A percentile compares a stretch with the other conserved stretches of the same genome.
Evolutionary conservation across 2,888 invertebrate genomes (phyloP).

Genomic region (Argyra leucocephala): DNA sequence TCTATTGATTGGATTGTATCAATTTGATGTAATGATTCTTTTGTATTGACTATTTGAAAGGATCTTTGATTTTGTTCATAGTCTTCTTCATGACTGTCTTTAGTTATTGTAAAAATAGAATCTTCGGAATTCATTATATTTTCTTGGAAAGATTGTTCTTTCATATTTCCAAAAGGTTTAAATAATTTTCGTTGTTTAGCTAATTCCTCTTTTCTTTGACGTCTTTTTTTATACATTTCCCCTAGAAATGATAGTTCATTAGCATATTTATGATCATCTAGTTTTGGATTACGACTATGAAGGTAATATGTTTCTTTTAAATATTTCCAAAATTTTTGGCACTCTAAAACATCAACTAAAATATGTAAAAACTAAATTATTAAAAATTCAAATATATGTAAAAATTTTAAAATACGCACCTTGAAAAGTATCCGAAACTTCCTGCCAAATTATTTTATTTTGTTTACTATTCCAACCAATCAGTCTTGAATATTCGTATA

Average conservation of each 20-base stretch:
- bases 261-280: constrained; percentile 3
- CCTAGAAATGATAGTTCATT: not conserved
- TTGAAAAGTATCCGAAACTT: not conserved
- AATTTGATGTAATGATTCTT: too few species aligned
- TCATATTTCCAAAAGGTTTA: not conserved
- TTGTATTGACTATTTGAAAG: too few species aligned
- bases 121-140: not conserved
- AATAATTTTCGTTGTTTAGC: not conserved
- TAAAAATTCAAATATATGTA: not conserved
- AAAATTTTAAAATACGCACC: not conserved
- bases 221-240: not conserved
- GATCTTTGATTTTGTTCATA: not conserved
- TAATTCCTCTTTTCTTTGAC: not conserved
- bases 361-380: not conserved
- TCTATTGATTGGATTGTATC: not conserved
- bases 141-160: not conserved
- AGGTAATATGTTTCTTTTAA: constrained; percentile 39
- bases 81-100: not conserved
- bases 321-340: constrained; percentile 40
- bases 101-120: not conserved
- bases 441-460: not conserved
- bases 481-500: not conserved
- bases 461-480: constrained; percentile 1
- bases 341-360: constrained; percentile 30
- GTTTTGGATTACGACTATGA: constrained; percentile 15